Conservation (phyloP, 92 coral and sea anemone genomes). For the Plumapathes pennacea region DNA sequence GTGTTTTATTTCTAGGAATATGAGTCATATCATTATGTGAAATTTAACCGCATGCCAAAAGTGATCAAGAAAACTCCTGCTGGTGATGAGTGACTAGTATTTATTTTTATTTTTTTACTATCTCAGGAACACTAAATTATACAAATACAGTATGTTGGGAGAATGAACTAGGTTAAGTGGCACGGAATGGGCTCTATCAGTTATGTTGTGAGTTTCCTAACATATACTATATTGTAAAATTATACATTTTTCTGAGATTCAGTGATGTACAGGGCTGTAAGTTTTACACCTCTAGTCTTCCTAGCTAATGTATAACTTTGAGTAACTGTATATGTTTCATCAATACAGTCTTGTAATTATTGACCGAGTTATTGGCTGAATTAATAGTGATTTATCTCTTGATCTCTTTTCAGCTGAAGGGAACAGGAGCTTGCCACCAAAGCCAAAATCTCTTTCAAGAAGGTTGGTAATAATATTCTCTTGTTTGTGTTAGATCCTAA, state of each 20-base stretch:
- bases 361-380: neutral
- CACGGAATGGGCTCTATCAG: no score
- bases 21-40: conserved; percentile 92
- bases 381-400: neutral
- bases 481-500: neutral
- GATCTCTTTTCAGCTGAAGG: conserved; percentile 60
- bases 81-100: conserved; percentile 52
- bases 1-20: conserved; percentile 58
- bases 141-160: no score
- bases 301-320: no score
- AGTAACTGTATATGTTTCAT: no score
- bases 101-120: neutral
- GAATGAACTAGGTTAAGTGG: no score
- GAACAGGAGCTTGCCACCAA: conserved; percentile 69
- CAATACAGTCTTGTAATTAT: neutral
- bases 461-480: conserved; percentile 29
- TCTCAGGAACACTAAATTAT: no score
- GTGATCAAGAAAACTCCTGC: conserved; percentile 69
- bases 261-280: no score
- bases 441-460: conserved; percentile 55
- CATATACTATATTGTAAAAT: no score
- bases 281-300: no score
- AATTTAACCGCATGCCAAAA: conserved; percentile 90
- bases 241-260: no score
- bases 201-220: no score